Percentiles rank a stretch among this genome's conserved stretches.
Conservation (phyloP, 2,888 invertebrate genomes). For the Ormyrus thymus region DNA sequence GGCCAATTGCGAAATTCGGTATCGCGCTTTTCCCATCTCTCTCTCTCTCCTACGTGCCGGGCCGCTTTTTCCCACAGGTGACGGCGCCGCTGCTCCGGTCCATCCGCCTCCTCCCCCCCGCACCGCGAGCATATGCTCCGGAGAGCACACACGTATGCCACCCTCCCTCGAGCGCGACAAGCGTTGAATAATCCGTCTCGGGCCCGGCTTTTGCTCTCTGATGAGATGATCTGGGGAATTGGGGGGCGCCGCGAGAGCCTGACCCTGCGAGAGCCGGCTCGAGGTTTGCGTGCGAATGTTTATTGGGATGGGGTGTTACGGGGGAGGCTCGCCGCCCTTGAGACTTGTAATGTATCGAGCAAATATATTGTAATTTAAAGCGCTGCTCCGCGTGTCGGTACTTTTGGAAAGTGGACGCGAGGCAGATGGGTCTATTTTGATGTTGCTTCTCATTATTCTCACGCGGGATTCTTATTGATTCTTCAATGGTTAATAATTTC, state of each 20-base stretch:
- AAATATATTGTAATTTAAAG: too few relatives aligned
- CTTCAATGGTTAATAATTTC: too few relatives aligned
- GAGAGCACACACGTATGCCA: background rate
- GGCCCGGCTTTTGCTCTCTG: slow-evolving; percentile 10
- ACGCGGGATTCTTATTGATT: too few relatives aligned
- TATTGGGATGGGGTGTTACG: background rate
- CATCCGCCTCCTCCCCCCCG: background rate
- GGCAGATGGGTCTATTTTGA: too few relatives aligned
- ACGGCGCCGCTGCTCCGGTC: slow-evolving; percentile 1
- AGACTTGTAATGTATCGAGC: too few relatives aligned
- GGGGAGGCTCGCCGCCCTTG: too few relatives aligned
- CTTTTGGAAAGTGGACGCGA: too few relatives aligned
- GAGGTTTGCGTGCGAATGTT: background rate
- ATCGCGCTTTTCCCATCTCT: slow-evolving; percentile 35
- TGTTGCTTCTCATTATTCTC: too few relatives aligned
- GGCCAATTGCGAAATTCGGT: slow-evolving; percentile 35
- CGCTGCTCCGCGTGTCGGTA: too few relatives aligned
- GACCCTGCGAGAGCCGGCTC: background rate
- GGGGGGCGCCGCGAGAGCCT: background rate
- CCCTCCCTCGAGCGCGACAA: slow-evolving; percentile 13
- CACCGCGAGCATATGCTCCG: slow-evolving; percentile 32
- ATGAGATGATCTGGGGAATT: slow-evolving; percentile 21
- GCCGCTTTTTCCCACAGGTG: slow-evolving; percentile 51
- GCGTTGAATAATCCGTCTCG: slow-evolving; percentile 44
- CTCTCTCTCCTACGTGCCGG: background rate